Evolutionary conservation across 2,888 invertebrate species (phyloP), one percentile per base, ranked within the genome.

Genomic region (Timema podura): DNA sequence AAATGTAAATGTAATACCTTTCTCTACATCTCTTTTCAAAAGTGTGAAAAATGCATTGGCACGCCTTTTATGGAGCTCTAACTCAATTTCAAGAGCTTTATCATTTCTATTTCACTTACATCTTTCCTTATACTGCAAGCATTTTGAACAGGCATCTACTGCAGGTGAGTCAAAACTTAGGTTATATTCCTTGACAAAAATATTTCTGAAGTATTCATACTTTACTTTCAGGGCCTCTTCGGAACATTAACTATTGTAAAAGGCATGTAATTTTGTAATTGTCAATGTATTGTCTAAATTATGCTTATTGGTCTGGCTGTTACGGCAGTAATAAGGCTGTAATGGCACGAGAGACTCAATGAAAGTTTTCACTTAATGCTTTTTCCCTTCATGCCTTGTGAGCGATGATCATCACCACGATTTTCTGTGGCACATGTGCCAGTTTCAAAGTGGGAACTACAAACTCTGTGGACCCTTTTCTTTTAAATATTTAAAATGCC

Each of bases 1-100:
- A 72, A 77, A 78, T 6, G 73, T 74, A 44, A 79, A 64, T 51
- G 70, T 76, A 13, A 75, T 5, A 48, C 73, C 16, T 30, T 73
- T 71, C 15, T 71, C 68, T 10, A 54, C 57, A n/a, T 74, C 66
- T 64, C 74, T 74, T 64, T 72, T 74, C 44, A 77, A n/a, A 44
- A 72, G 57, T 5, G 65, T 48, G 71, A 73, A 76, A 73, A 77
- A 76, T 16, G 74, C 71, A 61, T 57, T 57, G 9, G 57, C 57
- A 57, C 15, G n/a, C 57, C 57, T 57, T 57, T 57, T 57, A 30
- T 30, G 30, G 3, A 30, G 30, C 30, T 30, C 30, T 2, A 57
- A 57, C 57, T 57, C 57, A 57, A 57, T 57, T 30, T 30, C 61
- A 9, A 30, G 30, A 30, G 30, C 30, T 30, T 30, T 30, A 30